Evolutionary conservation across 2,797 vertebrate species (phyloP), one percentile per base, ranked within the genome.

Genomic region (Typhlichthys eigenmanni): DNA sequence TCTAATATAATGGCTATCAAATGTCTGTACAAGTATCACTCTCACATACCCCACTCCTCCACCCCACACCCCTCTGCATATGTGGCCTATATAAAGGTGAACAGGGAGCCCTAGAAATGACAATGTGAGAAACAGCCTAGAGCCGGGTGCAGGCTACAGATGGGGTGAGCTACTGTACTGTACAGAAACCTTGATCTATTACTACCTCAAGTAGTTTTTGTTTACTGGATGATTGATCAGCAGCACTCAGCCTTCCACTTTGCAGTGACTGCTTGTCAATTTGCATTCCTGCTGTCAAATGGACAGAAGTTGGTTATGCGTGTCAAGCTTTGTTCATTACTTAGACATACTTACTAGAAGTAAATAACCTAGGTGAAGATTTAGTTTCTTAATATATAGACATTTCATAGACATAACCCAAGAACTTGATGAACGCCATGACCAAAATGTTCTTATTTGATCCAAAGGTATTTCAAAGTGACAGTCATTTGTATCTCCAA

Each of bases 41-140:
- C 14, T 19, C 38, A 3, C 43, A 1, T 0, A 5, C 29, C 11
- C 50, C 52, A 24, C 50, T 17, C 17, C 17, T 17, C 17, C 17
- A 17, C 17, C 17, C 50, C 52, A 24, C 50, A 13, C 29, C 24
- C 51, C 13, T 48, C 66, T 66, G 69, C 76, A 64, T 77, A 50
- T 78, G 3, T 87, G 87, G 68, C 87, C 88, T 81, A 91, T 51
- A 88, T 90, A 79, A 61, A 77, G 68, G 60, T 49, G 53, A 60
- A 47, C 65, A 12, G 14, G 59, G 73, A 87, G 84, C 54, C 76
- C 86, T 73, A 77, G 82, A 88, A 79, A 84, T 80, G 80, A 84
- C 82, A 87, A 57, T 4, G 51, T 71, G 78, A 85, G 65, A 61
- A 81, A 79, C 34, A 2, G 69, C 63, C 57, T 71, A 12, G 60